phyloP scores from a whole-genome alignment of 2,888 invertebrate species.

The Odontocolon sp. region DNA sequence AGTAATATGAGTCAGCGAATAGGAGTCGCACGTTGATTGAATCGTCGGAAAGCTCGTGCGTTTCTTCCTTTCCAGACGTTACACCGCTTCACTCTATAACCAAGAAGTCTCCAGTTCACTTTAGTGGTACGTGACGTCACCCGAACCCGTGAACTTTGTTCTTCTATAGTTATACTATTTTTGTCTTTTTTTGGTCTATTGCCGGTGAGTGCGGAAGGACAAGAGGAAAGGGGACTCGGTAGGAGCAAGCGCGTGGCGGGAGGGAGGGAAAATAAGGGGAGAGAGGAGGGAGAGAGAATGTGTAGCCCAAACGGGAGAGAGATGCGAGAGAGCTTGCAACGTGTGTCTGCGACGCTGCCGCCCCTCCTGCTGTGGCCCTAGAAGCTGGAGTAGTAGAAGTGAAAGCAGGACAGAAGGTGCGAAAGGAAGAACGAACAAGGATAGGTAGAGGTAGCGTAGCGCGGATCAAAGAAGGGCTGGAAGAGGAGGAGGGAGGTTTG shows the following conservation, averaged over 20 bases:
- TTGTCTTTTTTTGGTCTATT: constrained; percentile 21
- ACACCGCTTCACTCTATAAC: not conserved
- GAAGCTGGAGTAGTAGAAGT: not conserved
- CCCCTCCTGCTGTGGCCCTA: not conserved
- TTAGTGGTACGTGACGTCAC: constrained; percentile 41
- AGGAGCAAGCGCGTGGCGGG: not conserved
- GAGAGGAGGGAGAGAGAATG: constrained; percentile 4
- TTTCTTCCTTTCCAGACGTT: not conserved
- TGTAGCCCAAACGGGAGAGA: constrained; percentile 12
- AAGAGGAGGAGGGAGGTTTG: not conserved
- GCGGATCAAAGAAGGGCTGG: not conserved
- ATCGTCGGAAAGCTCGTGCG: not conserved
- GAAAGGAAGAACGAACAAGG: not conserved
- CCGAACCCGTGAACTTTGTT: constrained; percentile 45
- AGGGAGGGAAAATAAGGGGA: not conserved
- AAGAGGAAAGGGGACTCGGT: not conserved
- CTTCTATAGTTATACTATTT: constrained; percentile 25
- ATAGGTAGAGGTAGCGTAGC: not conserved
- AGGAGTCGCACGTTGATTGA: not conserved
- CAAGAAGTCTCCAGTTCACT: not conserved
- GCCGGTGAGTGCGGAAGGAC: not conserved
- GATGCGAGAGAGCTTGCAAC: constrained; percentile 7
- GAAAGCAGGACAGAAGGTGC: not conserved
- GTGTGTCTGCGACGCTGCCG: constrained; percentile 4
- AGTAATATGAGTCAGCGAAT: not conserved